phyloP scores from a whole-genome alignment of 1,140 invertebrate genomes.

The Pseudomyrmex pallidus region DNA sequence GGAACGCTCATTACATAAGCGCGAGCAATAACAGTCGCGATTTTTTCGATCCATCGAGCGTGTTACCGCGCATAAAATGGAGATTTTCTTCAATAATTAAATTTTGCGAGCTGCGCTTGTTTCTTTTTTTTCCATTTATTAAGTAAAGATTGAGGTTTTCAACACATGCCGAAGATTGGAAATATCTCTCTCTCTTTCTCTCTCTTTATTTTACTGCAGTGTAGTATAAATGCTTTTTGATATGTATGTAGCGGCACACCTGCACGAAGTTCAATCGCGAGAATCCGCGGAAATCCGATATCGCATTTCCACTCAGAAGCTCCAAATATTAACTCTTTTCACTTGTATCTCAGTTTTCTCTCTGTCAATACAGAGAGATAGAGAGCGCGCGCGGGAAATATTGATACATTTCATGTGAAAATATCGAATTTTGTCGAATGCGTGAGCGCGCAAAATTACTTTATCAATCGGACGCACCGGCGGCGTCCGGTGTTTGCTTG shows the following conservation, averaged over 20 bases:
- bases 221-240: slow-evolving; percentile 34
- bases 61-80: background rate
- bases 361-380: slow-evolving; percentile 25
- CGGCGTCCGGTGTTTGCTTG: background rate
- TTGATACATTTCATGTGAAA: slow-evolving; percentile 30
- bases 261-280: slow-evolving; percentile 47
- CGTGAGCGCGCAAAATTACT: slow-evolving; percentile 16
- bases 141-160: too few species aligned
- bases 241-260: background rate
- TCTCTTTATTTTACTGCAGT: slow-evolving; percentile 18
- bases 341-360: slow-evolving; percentile 25
- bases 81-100: background rate
- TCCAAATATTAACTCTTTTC: slow-evolving; percentile 56
- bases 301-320: slow-evolving; percentile 40
- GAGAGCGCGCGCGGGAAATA: background rate
- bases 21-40: background rate
- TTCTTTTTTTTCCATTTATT: too few species aligned
- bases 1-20: slow-evolving; percentile 5
- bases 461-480: background rate
- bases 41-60: background rate
- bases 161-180: too few species aligned
- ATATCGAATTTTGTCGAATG: slow-evolving; percentile 39
- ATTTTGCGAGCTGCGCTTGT: background rate
- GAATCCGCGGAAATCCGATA: slow-evolving; percentile 21
- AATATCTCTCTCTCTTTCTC: too few species aligned